Evolutionary conservation across 2,888 invertebrate genomes (phyloP).

Genomic region (Hololepta plana): DNA sequence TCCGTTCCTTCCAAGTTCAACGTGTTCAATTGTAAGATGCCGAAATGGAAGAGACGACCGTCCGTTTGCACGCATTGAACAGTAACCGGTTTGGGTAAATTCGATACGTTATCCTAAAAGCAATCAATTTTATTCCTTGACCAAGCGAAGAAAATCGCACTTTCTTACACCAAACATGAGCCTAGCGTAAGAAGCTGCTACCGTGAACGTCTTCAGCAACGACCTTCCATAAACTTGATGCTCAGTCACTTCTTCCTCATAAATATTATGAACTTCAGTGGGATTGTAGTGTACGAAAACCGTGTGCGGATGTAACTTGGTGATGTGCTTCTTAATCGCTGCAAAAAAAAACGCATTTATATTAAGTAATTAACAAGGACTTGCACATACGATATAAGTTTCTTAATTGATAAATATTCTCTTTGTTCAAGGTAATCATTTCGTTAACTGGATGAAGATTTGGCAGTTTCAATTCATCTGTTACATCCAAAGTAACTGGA

Average conservation of each 20-base stretch:
- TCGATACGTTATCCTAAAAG: constrained; percentile 36
- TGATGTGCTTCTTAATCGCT: constrained; percentile 33
- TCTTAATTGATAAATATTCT: constrained; percentile 42
- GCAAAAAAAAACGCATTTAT: constrained; percentile 14
- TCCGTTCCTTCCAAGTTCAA: constrained; percentile 41
- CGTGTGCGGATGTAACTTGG: constrained; percentile 53
- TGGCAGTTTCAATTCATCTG: constrained; percentile 37
- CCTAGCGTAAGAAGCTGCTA: constrained; percentile 60
- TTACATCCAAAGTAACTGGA: constrained; percentile 30
- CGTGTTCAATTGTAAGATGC: constrained; percentile 70
- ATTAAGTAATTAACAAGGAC: constrained; percentile 3
- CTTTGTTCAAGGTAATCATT: constrained; percentile 43
- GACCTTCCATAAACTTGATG: constrained; percentile 50
- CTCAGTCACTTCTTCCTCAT: constrained; percentile 45
- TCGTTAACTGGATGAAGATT: constrained; percentile 57
- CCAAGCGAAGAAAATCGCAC: constrained; percentile 1
- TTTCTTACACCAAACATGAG: constrained; percentile 49
- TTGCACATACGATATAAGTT: constrained; percentile 53
- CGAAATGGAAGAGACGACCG: constrained; percentile 60
- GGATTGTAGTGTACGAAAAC: constrained; percentile 52
- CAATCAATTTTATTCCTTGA: constrained; percentile 2
- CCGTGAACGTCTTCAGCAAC: constrained; percentile 54
- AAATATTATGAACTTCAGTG: constrained; percentile 46
- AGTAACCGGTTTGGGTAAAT: constrained; percentile 58
- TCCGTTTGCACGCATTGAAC: constrained; percentile 73